These are phyloP conservation scores for Erpobdella octoculata DNA, from an alignment of 2,888 invertebrate species.

Conservation along the genomic window DNA sequence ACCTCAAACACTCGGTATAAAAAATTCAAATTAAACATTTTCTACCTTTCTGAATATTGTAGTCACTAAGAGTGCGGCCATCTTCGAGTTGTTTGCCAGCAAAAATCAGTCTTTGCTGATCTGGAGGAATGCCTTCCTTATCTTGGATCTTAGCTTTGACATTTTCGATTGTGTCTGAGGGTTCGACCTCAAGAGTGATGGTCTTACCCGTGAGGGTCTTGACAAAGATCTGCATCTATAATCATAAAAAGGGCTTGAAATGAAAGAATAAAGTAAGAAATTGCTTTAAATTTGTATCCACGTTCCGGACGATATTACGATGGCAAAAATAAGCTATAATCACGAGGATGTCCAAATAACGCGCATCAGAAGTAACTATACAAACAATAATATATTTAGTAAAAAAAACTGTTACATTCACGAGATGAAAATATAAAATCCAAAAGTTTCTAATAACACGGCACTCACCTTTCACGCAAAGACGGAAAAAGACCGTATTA, in stretches of 20 bases:
- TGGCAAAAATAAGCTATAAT: neutral
- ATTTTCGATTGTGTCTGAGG: constrained; percentile 85
- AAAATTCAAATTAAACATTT: neutral
- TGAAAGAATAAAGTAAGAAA: neutral
- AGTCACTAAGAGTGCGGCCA: constrained; percentile 80
- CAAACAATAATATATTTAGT: no score
- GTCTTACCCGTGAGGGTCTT: constrained; percentile 52
- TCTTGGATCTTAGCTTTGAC: constrained; percentile 61
- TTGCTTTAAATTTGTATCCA: neutral
- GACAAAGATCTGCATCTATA: constrained; percentile 59
- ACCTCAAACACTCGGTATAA: neutral
- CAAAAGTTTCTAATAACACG: no score
- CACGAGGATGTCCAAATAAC: neutral
- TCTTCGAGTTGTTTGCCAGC: constrained; percentile 92
- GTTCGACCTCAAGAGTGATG: constrained; percentile 63
- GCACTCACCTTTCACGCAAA: no score
- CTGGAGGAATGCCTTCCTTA: constrained; percentile 47
- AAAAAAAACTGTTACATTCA: no score
- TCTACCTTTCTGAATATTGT: constrained; percentile 82
- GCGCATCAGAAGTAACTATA: no score
- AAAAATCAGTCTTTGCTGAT: constrained; percentile 58
- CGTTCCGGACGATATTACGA: neutral
- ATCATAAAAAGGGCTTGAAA: neutral
- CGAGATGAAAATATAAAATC: no score
- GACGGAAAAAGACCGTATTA: no score